Percentiles rank a stretch among this genome's conserved stretches.
Conservation (phyloP, 1,140 invertebrate species). For the Atopsyche davidsoni region DNA sequence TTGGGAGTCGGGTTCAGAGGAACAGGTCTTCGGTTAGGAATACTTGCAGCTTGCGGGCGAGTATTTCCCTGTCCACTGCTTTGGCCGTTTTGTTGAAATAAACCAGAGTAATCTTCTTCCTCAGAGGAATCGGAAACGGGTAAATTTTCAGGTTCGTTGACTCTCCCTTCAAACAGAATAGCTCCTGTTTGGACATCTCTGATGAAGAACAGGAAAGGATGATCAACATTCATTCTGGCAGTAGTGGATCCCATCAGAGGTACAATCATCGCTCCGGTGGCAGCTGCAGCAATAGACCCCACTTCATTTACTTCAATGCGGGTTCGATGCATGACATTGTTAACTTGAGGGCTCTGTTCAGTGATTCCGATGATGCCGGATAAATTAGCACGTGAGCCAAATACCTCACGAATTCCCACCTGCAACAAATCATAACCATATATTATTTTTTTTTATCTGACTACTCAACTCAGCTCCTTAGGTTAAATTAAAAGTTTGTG, state of each 20-base stretch:
- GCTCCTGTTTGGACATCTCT: conserved; percentile 52
- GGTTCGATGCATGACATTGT: conserved; percentile 61
- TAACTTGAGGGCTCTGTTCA: conserved; percentile 44
- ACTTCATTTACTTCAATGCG: conserved; percentile 65
- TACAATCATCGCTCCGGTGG: conserved; percentile 54
- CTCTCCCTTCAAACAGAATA: conserved; percentile 62
- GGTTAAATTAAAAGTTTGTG: too few species aligned
- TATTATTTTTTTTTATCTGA: conserved; percentile 9
- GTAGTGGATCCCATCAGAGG: conserved; percentile 50
- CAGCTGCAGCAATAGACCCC: conserved; percentile 64
- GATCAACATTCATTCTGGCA: conserved; percentile 50
- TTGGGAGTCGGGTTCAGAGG: too few species aligned
- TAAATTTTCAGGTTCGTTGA: conserved; percentile 43
- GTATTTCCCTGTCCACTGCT: too few species aligned
- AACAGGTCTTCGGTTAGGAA: too few species aligned
- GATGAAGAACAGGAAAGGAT: conserved; percentile 68
- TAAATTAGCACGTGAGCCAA: conserved; percentile 54
- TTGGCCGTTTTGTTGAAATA: too few species aligned
- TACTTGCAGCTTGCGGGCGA: too few species aligned
- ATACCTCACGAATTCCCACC: conserved; percentile 58
- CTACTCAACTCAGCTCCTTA: too few species aligned
- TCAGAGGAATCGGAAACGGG: too few species aligned
- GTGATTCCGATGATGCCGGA: conserved; percentile 48
- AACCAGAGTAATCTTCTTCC: too few species aligned
- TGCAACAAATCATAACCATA: conserved; percentile 34